Conservation (phyloP, 2,888 invertebrate species). For the Hydraecia micacea region DNA sequence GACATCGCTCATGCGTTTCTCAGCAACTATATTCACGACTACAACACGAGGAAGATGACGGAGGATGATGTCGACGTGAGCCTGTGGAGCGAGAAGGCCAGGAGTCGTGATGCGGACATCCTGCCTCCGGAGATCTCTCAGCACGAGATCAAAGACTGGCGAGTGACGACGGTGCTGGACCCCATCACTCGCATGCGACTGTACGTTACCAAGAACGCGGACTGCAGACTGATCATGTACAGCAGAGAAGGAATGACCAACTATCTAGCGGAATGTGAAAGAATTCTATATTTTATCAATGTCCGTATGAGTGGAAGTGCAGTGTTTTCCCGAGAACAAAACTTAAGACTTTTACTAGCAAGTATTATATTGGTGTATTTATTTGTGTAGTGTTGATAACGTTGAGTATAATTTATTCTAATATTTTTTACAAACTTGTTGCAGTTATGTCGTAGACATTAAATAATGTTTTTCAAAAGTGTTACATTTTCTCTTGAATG, state of each 20-base stretch:
- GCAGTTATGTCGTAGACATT: slow-evolving; percentile 26
- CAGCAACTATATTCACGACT: slow-evolving; percentile 80
- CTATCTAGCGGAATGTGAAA: slow-evolving; percentile 82
- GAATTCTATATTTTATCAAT: slow-evolving; percentile 82
- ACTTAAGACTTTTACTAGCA: slow-evolving; percentile 56
- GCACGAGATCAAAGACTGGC: slow-evolving; percentile 80
- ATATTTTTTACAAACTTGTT: slow-evolving; percentile 13
- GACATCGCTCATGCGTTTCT: slow-evolving; percentile 81
- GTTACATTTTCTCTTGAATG: slow-evolving; percentile 28
- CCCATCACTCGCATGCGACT: slow-evolving; percentile 80
- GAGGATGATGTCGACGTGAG: slow-evolving; percentile 84
- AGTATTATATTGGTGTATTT: slow-evolving; percentile 68
- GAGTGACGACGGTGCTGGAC: slow-evolving; percentile 80
- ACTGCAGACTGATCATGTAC: slow-evolving; percentile 84
- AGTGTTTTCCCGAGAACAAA: slow-evolving; percentile 59
- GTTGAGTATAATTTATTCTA: slow-evolving; percentile 31
- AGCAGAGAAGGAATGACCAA: slow-evolving; percentile 83
- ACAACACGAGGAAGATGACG: slow-evolving; percentile 82
- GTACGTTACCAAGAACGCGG: slow-evolving; percentile 82
- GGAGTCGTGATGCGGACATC: slow-evolving; percentile 69
- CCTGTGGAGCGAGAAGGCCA: slow-evolving; percentile 81
- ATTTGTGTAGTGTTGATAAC: slow-evolving; percentile 26
- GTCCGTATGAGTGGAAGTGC: slow-evolving; percentile 74
- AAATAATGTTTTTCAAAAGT: slow-evolving; percentile 43
- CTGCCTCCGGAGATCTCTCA: slow-evolving; percentile 66